A percentile compares a stretch with the other conserved stretches of the same genome.
phyloP scores from a whole-genome alignment of 2,888 invertebrate species.

The Sylvicola cinctus region DNA sequence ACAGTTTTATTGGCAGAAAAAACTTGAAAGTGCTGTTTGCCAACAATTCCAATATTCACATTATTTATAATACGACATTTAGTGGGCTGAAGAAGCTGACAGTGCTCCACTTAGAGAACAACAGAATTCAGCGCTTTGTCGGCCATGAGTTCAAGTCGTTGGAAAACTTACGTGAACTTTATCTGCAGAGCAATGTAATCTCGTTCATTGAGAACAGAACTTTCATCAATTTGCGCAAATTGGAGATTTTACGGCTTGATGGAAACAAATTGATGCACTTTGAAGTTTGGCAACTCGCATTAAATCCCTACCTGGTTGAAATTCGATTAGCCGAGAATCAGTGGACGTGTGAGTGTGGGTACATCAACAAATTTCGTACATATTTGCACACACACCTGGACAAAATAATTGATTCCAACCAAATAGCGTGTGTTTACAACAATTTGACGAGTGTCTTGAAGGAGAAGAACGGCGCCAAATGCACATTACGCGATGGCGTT shows the following conservation, averaged over 20 bases:
- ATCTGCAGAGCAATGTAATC: constrained; percentile 71
- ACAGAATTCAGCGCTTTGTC: constrained; percentile 54
- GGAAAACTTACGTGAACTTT: constrained; percentile 65
- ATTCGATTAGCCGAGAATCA: constrained; percentile 66
- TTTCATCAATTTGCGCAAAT: constrained; percentile 55
- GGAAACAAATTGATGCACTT: constrained; percentile 65
- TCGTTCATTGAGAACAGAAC: constrained; percentile 67
- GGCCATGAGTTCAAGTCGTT: constrained; percentile 69
- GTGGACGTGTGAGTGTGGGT: constrained; percentile 83
- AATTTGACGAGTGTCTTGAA: constrained; percentile 50
- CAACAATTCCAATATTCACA: constrained; percentile 70
- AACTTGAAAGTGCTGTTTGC: constrained; percentile 71
- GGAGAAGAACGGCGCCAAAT: constrained; percentile 60
- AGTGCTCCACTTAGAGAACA: constrained; percentile 71
- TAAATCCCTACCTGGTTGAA: constrained; percentile 72
- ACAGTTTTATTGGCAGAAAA: constrained; percentile 81
- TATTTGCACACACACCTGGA: constrained; percentile 62
- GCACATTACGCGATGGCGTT: constrained; percentile 49
- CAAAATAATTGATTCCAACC: constrained; percentile 59
- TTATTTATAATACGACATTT: constrained; percentile 76
- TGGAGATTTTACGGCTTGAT: constrained; percentile 68
- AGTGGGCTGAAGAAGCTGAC: constrained; percentile 62
- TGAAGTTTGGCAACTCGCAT: constrained; percentile 66
- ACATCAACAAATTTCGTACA: constrained; percentile 53
- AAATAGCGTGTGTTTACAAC: constrained; percentile 55